Percentiles rank a stretch among this genome's conserved stretches.
Evolutionary conservation across 2,113 vertebrate species (phyloP).

Genomic region (Apaloderma vittatum): DNA sequence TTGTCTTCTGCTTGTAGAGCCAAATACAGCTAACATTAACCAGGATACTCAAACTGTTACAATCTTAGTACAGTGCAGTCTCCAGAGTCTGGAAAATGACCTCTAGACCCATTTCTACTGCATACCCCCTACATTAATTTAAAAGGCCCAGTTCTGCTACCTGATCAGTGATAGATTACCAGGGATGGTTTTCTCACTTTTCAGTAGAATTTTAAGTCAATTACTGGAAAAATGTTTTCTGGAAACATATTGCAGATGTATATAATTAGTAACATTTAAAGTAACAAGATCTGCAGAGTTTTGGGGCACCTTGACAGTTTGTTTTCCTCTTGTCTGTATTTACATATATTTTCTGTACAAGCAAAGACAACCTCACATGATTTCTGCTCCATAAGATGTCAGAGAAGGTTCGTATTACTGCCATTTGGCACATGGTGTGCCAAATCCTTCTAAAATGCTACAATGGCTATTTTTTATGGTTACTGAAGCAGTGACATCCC

Average conservation of each 20-base stretch:
- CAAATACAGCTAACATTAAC: neutral
- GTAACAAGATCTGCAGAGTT: neutral
- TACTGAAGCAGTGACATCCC: neutral
- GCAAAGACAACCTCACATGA: fast-evolving
- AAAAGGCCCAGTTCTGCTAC: neutral
- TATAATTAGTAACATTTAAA: neutral
- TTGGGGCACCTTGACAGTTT: neutral
- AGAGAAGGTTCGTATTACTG: neutral
- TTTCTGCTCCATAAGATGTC: neutral
- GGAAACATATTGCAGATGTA: neutral
- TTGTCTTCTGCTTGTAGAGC: neutral
- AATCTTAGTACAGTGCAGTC: neutral
- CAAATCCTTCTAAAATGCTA: neutral
- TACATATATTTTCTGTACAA: neutral
- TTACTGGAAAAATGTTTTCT: neutral
- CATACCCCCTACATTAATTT: fast-evolving
- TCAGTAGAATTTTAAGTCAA: neutral
- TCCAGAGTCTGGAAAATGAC: neutral
- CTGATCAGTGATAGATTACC: neutral
- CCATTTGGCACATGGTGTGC: neutral
- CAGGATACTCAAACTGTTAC: neutral
- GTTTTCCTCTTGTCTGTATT: neutral
- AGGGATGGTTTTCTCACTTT: neutral
- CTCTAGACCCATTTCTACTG: neutral
- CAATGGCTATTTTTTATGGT: neutral